Conservation (phyloP, 2,888 invertebrate species). For the Drosophila percnosoma region DNA sequence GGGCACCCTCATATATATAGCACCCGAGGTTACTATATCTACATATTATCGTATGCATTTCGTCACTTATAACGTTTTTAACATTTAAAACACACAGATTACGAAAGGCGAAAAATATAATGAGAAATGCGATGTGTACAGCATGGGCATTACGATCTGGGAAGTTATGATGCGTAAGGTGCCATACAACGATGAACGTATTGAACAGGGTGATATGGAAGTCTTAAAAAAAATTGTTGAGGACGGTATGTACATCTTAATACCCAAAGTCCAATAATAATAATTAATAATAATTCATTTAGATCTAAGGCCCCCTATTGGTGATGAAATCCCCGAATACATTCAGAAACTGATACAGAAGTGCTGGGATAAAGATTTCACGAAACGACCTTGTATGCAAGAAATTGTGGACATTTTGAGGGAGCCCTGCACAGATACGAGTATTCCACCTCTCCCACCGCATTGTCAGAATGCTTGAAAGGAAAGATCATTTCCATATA, state of each 20-base stretch:
- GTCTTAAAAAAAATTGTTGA: rapidly evolving
- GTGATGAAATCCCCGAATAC: background rate
- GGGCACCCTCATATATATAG: constrained; percentile 22
- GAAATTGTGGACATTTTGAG: background rate
- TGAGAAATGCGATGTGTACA: constrained; percentile 30
- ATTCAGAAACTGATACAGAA: background rate
- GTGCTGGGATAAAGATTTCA: background rate
- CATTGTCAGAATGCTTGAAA: background rate
- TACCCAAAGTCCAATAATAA: background rate
- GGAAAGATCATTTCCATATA: background rate
- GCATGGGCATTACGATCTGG: constrained; percentile 31
- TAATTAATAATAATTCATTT: background rate
- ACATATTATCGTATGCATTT: background rate
- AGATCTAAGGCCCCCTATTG: background rate
- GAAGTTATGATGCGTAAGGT: constrained; percentile 10
- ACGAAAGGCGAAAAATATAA: background rate
- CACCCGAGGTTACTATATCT: constrained; percentile 24
- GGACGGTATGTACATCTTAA: background rate
- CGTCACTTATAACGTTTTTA: background rate
- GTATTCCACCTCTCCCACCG: background rate
- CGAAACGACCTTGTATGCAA: background rate
- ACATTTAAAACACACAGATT: background rate
- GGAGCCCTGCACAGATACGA: no score
- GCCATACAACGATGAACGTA: background rate
- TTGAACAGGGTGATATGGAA: rapidly evolving